Evolutionary conservation across 1,140 invertebrate species (phyloP), one percentile per base, ranked within the genome.

Genomic region (Aphis gossypii): DNA sequence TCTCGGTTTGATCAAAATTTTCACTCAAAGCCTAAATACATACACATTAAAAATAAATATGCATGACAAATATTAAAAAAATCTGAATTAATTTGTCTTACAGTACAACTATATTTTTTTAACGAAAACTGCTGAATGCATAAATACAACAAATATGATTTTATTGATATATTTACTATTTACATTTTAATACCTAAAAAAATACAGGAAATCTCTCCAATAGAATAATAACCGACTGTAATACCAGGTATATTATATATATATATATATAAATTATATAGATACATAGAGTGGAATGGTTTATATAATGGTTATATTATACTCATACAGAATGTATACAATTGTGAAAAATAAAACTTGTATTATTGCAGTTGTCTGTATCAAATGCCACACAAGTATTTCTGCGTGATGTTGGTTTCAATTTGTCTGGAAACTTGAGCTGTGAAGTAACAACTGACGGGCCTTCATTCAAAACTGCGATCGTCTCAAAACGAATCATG

Each of bases 371-470:
- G 97, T 95, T 96, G 94, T 96, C 96, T 94, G 95, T 96, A 92
- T 98, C 97, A 3, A 97, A 97, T 95, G 96, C 96, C 25, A 97
- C 96, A 48, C 96, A 97, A 95, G 97, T 98, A 76, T 96, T 97
- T 38, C 96, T 98, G 87, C 96, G 96, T 93, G 96, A 97, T 93
- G 96, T 98, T 94, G 97, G 97, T 93, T 97, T 98, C 93, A 96
- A 96, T 60, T 95, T 98, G 51, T 97, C 97, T 51, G 98, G 97
- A n/a, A 97, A 97, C 95, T 98, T 98, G 95, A 97, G 96, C 95
- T 98, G 98, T 95, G 98, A 98, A 96, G 97, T 98, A 83, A 98
- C 97, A 0, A 97, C 97, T 14, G 98, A 98, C 94, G 96, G 96
- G 9, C 97, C 97, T 14, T 96, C 96, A 48, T 98, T 98, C 94